Evolutionary conservation across 2,113 vertebrate genomes (phyloP), one percentile per base, ranked within the genome.

Genomic region (Atlantisia rogersi): DNA sequence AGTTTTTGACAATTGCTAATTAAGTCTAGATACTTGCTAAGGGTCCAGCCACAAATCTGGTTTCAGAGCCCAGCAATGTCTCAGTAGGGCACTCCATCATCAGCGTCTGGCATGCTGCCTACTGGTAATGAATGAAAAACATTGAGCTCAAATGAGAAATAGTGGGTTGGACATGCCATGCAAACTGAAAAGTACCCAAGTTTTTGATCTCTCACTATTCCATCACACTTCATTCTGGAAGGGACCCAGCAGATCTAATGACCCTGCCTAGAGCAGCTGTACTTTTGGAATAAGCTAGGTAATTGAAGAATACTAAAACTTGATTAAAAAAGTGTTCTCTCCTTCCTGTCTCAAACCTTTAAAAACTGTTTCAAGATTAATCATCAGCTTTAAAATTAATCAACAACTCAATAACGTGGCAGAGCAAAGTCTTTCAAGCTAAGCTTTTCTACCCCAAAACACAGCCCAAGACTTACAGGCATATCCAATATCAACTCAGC

Each of bases 1-100:
- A 67, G 80, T 67, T 94, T 90, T 84, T 95, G 94, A 90, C 95
- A 86, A 62, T 28, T 84, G 62, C 69, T 96, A 95, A 96, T 95
- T 81, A 93, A 71, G 80, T 60, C 79, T 90, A 56, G 86, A 64
- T 93, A 75, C 79, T 93, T 5, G 10, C 53, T 91, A 82, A 69
- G 82, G 67, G 86, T 78, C 69, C 91, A 81, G 86, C 76, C 80
- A 70, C 83, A 95, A 94, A 86, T 81, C 92, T 91, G 83, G 76
- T 60, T 90, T 71, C 83, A 86, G 88, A 95, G 80, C 86, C 69
- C 88, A 60, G 92, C 91, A 75, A 10, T 48, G 80, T 86, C 94
- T 94, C 89, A 8, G 86, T 11, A 86, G 94, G 94, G 86, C 86
- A 60, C 83, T 95, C 86, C 92, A 92, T 95, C 95, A 92, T 48